Base-by-base conservation (phyloP, 2,113 vertebrate genomes). In the Scortum barcoo region DNA sequence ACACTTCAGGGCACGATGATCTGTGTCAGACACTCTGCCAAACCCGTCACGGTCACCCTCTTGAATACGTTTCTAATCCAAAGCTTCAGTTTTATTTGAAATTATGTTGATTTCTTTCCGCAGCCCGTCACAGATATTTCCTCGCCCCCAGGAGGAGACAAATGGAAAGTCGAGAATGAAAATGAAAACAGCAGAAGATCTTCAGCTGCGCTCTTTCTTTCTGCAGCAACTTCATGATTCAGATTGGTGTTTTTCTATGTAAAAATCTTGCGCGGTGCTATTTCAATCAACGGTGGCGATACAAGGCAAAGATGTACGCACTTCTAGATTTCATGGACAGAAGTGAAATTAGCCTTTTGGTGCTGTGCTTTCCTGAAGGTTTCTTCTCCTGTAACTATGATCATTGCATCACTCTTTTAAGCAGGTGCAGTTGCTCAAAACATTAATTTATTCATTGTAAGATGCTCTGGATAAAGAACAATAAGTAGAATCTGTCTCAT, bases 101-200 rank as follows among this genome's bases (percentile, higher is more conserved):
- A 54, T 46, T 33, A 44, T 51, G 22, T 7, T 38, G 36, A 69
- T 56, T 63, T 56, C 46, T 57, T 58, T 57, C 54, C 30, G 46
- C 4, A 51, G 33, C 53, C 62, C 60, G 48, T 66, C 40, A 12
- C n/a, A n/a, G 73, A 42, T n/a, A 7, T 38, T 53, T 70, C 51
- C 81, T 67, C 48, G 42, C 58, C 76, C 36, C 56, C 16, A 20
- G 72, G 51, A 78, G 30, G 46, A 74, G 61, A 44, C 1, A 51
- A 58, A 72, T 50, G 66, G 38, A 72, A 78, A 76, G 20, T 60
- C 13, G 33, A 50, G 20, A 61, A n/a, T 50, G 66, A 82, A 82
- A 79, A 81, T 61, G n/a, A 73, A 75, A 36, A 42, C 14, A 7
- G 51, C 3, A n/a, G 28, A 19, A n/a, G 16, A 33, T 28, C n/a